phyloP scores from a whole-genome alignment of 23 tunicate genomes.

The Halocynthia roretzi region DNA sequence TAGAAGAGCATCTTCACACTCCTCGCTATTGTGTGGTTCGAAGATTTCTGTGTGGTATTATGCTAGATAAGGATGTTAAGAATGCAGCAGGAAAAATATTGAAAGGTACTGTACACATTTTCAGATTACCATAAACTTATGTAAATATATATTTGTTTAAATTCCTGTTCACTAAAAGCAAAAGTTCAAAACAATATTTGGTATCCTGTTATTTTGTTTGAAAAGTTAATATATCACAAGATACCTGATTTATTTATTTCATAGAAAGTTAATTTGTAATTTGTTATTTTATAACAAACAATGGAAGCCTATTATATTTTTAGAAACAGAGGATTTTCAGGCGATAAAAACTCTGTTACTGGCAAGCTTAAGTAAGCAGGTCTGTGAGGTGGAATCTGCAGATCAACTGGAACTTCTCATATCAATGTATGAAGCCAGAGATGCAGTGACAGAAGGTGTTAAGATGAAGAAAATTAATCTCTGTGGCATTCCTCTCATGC shows the following conservation, averaged over 20 bases:
- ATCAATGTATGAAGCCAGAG: conserved; percentile 5
- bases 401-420: neutral
- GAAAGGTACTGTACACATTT: neutral
- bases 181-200: too few relatives aligned
- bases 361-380: neutral
- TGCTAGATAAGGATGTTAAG: neutral
- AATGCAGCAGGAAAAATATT: neutral
- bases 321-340: neutral
- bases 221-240: too few relatives aligned
- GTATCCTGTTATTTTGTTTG: neutral
- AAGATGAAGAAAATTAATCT: neutral
- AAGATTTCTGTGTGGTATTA: neutral
- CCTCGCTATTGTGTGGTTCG: neutral
- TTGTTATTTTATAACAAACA: too few relatives aligned
- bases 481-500: neutral
- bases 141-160: too few relatives aligned
- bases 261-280: too few relatives aligned
- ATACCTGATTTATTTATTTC: too few relatives aligned
- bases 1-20: neutral
- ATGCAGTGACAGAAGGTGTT: neutral
- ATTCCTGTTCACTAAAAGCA: too few relatives aligned
- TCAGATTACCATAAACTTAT: too few relatives aligned
- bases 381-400: neutral
- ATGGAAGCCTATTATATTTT: neutral
- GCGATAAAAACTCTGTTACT: neutral